A percentile compares a stretch with the other conserved stretches of the same genome.
Evolutionary conservation across 2,888 invertebrate genomes (phyloP).

Genomic region (Drosophila putrida): DNA sequence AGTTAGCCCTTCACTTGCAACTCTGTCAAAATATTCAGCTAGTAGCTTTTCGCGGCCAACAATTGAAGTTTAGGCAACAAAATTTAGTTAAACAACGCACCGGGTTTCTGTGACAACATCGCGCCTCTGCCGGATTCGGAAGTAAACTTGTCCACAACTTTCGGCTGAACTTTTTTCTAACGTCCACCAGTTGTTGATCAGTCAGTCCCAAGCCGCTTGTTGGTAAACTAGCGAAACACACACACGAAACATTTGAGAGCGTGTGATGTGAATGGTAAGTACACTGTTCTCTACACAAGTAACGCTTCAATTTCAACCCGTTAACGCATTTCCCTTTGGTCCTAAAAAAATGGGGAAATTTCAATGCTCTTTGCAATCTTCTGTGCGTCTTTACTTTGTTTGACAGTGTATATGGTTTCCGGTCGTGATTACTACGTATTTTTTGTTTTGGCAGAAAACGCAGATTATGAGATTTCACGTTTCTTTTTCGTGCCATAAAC

Average conservation of each 20-base stretch:
- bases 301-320: conserved; percentile 28
- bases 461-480: neutral
- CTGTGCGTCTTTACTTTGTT: conserved; percentile 21
- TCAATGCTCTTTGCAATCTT: conserved; percentile 1
- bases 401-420: conserved; percentile 8
- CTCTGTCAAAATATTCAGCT: conserved; percentile 59
- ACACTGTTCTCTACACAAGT: conserved; percentile 12
- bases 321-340: conserved; percentile 26
- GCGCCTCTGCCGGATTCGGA: conserved; percentile 45
- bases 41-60: conserved; percentile 38
- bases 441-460: neutral
- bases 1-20: conserved; percentile 42
- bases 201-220: conserved; percentile 32
- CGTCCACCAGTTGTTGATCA: conserved; percentile 8
- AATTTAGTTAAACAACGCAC: conserved; percentile 65
- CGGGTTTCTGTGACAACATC: conserved; percentile 35
- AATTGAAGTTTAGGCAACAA: conserved; percentile 71
- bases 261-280: conserved; percentile 81
- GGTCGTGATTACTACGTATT: conserved; percentile 14
- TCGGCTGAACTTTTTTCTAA: conserved; percentile 33
- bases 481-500: neutral
- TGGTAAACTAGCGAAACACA: conserved; percentile 49
- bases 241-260: conserved; percentile 30
- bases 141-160: conserved; percentile 47
- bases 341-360: conserved; percentile 22